These are phyloP conservation scores for Caenorhabditis plicata DNA, from an alignment of 2,888 invertebrate species.

Conservation along the genomic window DNA sequence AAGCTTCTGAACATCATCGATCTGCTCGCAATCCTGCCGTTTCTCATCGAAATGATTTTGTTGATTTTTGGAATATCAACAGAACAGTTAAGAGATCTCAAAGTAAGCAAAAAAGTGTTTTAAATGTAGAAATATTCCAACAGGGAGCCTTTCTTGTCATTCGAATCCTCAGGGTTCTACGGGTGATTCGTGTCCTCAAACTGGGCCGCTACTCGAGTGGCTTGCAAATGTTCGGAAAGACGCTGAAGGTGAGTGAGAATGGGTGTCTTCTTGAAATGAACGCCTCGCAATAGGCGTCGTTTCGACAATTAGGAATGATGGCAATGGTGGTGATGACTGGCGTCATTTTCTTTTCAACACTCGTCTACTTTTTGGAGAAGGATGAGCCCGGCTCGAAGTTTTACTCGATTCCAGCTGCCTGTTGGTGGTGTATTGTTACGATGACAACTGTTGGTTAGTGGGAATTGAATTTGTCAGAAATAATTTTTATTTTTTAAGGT, in stretches of 20 bases:
- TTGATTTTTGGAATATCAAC: conserved; percentile 53
- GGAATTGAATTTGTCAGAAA: too few relatives aligned
- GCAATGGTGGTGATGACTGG: conserved; percentile 62
- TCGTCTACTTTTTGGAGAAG: conserved; percentile 61
- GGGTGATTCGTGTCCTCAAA: conserved; percentile 61
- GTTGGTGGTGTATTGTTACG: conserved; percentile 61
- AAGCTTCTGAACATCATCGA: conserved; percentile 60
- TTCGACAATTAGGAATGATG: conserved; percentile 62
- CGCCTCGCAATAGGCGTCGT: conserved; percentile 40
- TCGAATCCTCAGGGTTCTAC: conserved; percentile 57
- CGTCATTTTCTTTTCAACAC: conserved; percentile 61
- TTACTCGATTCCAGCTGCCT: conserved; percentile 58
- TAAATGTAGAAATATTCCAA: neutral
- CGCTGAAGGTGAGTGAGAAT: conserved; percentile 41
- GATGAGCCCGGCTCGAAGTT: conserved; percentile 57
- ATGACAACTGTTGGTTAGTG: conserved; percentile 56
- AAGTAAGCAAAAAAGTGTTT: conserved; percentile 23
- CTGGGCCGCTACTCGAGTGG: conserved; percentile 59
- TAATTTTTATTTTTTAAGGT: conserved; percentile 30
- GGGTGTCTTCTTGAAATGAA: too few relatives aligned
- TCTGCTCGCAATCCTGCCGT: conserved; percentile 58
- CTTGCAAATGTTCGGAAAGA: conserved; percentile 62
- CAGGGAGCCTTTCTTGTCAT: conserved; percentile 60
- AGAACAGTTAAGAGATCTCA: conserved; percentile 56
- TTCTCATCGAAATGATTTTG: conserved; percentile 55